Evolutionary conservation across 2,113 vertebrate species (phyloP).

Genomic region (Zosterops hypoxanthus): DNA sequence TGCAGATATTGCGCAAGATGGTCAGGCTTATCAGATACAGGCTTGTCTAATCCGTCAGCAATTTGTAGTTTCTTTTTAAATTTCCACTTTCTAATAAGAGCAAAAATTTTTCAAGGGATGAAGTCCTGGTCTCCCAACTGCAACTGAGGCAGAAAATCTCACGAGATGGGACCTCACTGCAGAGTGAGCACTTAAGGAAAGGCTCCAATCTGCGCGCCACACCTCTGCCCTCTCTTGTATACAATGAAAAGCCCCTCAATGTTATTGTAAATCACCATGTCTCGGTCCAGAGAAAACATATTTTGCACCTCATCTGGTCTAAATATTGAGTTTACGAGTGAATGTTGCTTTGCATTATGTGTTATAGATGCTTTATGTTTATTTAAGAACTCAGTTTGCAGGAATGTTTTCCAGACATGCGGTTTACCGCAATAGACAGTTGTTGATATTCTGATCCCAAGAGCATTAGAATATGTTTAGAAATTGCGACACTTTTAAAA

Average conservation of each 20-base stretch:
- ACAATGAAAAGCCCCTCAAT: not conserved
- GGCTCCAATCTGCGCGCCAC: not conserved
- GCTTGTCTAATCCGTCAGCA: not conserved
- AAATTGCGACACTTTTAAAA: conserved; percentile 86
- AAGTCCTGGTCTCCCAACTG: not conserved
- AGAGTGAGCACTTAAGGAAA: not conserved
- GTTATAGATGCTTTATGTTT: conserved; percentile 83
- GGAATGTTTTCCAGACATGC: conserved; percentile 82
- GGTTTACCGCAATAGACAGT: conserved; percentile 82
- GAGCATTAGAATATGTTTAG: conserved; percentile 86
- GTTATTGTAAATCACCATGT: conserved; percentile 52
- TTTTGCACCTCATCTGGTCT: conserved; percentile 77
- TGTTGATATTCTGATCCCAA: conserved; percentile 84
- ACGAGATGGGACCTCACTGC: not conserved
- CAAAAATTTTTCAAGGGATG: not conserved
- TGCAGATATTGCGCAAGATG: conserved; percentile 42
- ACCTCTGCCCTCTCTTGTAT: conserved; percentile 47
- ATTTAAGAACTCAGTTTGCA: conserved; percentile 82
- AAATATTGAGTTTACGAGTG: conserved; percentile 76
- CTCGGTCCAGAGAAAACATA: conserved; percentile 62
- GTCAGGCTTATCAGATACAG: conserved; percentile 14
- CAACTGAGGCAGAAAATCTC: not conserved
- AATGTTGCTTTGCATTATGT: conserved; percentile 75
- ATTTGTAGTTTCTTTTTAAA: not conserved
- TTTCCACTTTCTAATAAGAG: conserved; percentile 39